Base-by-base conservation (phyloP, 1,140 invertebrate species). In the Calycopis cecrops region DNA sequence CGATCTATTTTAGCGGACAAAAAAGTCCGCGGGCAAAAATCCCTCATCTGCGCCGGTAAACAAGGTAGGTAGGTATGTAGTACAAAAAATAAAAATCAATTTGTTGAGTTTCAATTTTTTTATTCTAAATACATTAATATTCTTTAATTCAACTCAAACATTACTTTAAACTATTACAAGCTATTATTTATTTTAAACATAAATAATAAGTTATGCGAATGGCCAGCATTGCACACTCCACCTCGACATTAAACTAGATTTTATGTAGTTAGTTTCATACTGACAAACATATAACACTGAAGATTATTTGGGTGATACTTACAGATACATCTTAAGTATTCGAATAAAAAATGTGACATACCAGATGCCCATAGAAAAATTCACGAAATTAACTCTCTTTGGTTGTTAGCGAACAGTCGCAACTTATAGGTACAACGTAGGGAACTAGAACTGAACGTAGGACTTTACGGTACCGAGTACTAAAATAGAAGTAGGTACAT, bases 91-190 rank as follows among this genome's bases (percentile, higher is more conserved):
- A 28, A 33, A 53, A 8, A 44, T 42, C 8, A 53, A 33, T 12
- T 16, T 4, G n/a, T 42, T 53, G 52, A 53, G 52, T 53, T 53
- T 80, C 81, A 77, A 85, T 85, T 79, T 85, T 85, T 85, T 87
- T 86, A 87, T 85, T 87, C 83, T 87, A 87, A 85, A 87, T 86
- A 86, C 83, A 86, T 86, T 86, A 86, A 86, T 85, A 86, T 86
- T 86, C 71, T 82, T 79, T 80, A 82, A 79, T 78, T 76, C 81
- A 86, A 85, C 83, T 85, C 79, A 86, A 86, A 84, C 83, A 82
- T 79, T 86, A 72, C 80, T 83, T 86, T 79, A 84, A 85, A 86
- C 83, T 86, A 85, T 85, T 85, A 86, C 79, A 86, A 85, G 83
- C 83, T 86, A 86, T 82, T 82, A 76, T 77, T 67, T 53, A 53